phyloP scores from a whole-genome alignment of 2,113 vertebrate genomes.

The rat (Rattus norvegicus) region DNA sequence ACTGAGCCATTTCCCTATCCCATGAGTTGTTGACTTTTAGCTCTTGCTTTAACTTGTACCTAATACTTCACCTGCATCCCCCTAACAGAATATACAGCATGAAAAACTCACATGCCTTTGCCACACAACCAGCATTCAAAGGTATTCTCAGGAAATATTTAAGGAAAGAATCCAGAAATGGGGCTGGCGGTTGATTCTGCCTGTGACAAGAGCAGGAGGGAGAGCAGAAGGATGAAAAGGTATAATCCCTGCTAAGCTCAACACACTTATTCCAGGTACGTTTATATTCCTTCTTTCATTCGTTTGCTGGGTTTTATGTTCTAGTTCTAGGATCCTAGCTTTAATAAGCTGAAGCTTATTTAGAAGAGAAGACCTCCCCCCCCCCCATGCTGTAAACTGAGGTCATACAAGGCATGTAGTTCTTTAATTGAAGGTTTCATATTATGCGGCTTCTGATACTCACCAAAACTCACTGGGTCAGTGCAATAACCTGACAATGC shows the following conservation, averaged over 20 bases:
- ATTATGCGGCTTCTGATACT: background rate
- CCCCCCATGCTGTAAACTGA: background rate
- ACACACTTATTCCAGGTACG: background rate
- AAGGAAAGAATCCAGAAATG: background rate
- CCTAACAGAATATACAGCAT: background rate
- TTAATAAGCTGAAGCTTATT: conserved; percentile 4
- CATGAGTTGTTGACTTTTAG: background rate
- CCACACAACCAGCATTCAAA: background rate
- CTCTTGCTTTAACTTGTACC: background rate
- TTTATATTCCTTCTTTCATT: background rate
- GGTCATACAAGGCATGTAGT: background rate
- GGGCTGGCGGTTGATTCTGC: background rate
- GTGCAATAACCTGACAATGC: background rate
- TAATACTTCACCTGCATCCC: background rate
- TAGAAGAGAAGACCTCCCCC: background rate
- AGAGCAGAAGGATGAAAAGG: background rate
- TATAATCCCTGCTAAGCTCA: background rate
- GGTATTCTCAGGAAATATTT: too few species aligned
- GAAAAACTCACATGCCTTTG: background rate
- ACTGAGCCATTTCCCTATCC: too few species aligned
- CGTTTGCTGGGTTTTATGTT: background rate
- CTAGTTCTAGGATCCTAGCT: background rate
- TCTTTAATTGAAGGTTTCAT: background rate
- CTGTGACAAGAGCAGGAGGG: background rate
- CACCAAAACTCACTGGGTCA: background rate